Conservation (phyloP, 2,797 vertebrate genomes). For the Peromyscus eremicus region DNA sequence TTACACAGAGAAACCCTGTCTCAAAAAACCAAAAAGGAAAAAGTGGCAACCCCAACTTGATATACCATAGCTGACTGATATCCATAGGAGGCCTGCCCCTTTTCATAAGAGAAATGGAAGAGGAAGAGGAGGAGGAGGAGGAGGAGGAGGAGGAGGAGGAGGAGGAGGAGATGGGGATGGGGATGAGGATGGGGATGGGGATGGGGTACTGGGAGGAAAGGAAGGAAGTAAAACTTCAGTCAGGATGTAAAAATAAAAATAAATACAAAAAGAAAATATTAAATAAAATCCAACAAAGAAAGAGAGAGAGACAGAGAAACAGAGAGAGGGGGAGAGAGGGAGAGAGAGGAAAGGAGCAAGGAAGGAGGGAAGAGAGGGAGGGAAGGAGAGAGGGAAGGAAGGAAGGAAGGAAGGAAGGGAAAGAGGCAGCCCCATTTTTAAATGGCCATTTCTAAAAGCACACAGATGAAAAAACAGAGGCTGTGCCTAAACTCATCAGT, state of each 20-base stretch:
- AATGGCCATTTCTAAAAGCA: conserved; percentile 51
- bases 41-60: not conserved
- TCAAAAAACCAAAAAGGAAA: not conserved
- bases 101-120: not conserved
- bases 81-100: not conserved
- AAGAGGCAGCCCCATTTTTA: not conserved
- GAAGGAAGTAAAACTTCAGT: not conserved
- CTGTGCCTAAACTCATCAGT: not conserved
- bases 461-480: not conserved
- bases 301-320: not conserved
- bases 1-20: not conserved
- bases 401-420: not conserved
- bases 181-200: too few species aligned
- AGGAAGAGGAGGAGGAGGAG: not conserved
- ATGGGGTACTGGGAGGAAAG: not conserved
- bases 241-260: not conserved
- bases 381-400: too few species aligned
- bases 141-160: not conserved
- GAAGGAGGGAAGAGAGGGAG: too few species aligned
- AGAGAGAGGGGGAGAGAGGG: too few species aligned
- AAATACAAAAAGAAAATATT: not conserved
- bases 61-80: not conserved
- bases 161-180: rapidly evolving
- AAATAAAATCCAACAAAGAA: not conserved
- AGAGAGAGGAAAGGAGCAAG: too few species aligned